phyloP scores from a whole-genome alignment of 1,140 invertebrate species.

The Dreissena rostriformis region DNA sequence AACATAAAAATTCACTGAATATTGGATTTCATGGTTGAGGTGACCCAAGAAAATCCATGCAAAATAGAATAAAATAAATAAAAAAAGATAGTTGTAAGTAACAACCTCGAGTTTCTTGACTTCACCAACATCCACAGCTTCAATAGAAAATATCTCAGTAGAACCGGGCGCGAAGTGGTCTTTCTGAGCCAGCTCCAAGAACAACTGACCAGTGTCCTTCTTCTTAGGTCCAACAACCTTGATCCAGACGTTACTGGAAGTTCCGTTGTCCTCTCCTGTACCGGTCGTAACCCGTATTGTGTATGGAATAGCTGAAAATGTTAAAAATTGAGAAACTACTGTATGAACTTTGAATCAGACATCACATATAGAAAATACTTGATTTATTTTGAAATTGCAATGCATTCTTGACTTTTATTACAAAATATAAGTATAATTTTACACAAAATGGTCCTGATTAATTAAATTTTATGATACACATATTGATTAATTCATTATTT shows the following conservation, averaged over 20 bases:
- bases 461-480: no score
- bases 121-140: constrained; percentile 78
- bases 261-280: constrained; percentile 78
- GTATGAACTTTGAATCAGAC: no score
- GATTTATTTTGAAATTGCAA: no score
- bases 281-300: constrained; percentile 78
- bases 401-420: no score
- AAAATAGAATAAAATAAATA: no score
- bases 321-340: not conserved
- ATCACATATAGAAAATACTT: no score
- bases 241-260: constrained; percentile 79
- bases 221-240: constrained; percentile 72
- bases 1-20: no score
- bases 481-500: no score
- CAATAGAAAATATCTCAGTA: constrained; percentile 79
- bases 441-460: no score
- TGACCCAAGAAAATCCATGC: no score
- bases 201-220: constrained; percentile 73
- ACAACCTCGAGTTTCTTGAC: constrained; percentile 80
- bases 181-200: constrained; percentile 75
- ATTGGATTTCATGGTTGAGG: no score
- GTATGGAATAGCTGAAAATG: constrained; percentile 79
- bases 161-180: constrained; percentile 78
- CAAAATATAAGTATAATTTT: no score
- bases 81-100: not conserved